These are phyloP conservation scores for Electrophaes corylata DNA, from an alignment of 2,888 invertebrate genomes.

Conservation along the genomic window DNA sequence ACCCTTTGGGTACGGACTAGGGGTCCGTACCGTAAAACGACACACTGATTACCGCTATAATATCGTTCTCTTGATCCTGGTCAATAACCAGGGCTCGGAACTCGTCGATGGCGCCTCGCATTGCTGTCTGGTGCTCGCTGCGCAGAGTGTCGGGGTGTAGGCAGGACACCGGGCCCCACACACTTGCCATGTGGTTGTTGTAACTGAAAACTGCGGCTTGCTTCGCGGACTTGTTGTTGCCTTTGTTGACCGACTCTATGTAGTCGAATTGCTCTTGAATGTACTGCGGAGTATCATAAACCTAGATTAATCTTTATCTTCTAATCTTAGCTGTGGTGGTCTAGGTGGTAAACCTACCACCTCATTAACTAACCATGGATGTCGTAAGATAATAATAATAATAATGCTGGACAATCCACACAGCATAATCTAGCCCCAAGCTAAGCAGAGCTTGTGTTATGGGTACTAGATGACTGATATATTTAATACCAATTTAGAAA, in stretches of 20 bases:
- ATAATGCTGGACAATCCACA: no score
- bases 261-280: conserved; percentile 25
- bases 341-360: no score
- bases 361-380: no score
- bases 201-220: conserved; percentile 28
- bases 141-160: conserved; percentile 22
- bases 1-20: no score
- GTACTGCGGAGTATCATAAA: conserved; percentile 21
- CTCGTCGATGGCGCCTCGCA: conserved; percentile 12
- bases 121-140: conserved; percentile 20
- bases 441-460: no score
- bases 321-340: no score
- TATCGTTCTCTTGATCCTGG: conserved; percentile 5
- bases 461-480: no score
- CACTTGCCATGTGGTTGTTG: conserved; percentile 39
- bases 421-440: no score
- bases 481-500: no score
- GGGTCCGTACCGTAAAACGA: no score
- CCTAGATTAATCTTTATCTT: background rate
- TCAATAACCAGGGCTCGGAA: conserved; percentile 10
- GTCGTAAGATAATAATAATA: no score
- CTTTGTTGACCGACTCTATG: conserved; percentile 19
- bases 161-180: conserved; percentile 15
- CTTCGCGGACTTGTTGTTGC: conserved; percentile 16
- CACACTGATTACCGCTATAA: conserved; percentile 8